Percentiles rank a stretch among this genome's conserved stretches.
Evolutionary conservation across 2,888 invertebrate species (phyloP).

Genomic region (Dendrolimus houi): DNA sequence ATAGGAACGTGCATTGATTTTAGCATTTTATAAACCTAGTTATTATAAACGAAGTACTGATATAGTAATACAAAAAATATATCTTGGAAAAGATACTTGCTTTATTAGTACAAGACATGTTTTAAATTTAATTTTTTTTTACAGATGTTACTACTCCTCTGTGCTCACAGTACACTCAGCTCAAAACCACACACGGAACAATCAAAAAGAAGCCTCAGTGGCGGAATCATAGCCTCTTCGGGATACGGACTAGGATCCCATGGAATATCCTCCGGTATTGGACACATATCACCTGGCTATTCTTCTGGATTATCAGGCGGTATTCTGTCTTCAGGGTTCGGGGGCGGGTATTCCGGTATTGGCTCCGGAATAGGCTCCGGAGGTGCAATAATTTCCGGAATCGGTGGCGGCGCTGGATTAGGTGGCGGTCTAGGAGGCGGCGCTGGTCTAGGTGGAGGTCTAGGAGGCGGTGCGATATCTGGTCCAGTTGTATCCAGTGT

Average conservation of each 20-base stretch:
- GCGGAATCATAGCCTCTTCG: conserved; percentile 8
- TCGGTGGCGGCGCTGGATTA: not conserved
- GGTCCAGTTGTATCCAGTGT: conserved; percentile 12
- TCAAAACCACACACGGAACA: conserved; percentile 11
- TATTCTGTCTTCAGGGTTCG: not conserved
- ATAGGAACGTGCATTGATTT: too few relatives aligned
- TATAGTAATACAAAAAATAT: too few relatives aligned
- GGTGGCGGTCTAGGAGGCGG: not conserved
- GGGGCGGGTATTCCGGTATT: not conserved
- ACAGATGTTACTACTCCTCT: conserved; percentile 35
- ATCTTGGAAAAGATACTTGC: not conserved
- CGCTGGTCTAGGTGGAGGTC: not conserved
- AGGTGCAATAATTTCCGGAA: not conserved
- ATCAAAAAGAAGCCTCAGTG: conserved; percentile 18
- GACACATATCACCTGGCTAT: not conserved
- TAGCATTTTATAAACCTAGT: too few relatives aligned
- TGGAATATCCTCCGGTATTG: not conserved
- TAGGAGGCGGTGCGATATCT: not conserved
- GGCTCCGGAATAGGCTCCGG: conserved; percentile 1
- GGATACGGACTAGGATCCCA: not conserved
- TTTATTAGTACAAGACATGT: not conserved
- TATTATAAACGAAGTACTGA: too few relatives aligned
- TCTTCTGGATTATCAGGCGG: not conserved
- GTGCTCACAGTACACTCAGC: conserved; percentile 15
- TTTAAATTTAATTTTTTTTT: conserved; percentile 14